phyloP scores from a whole-genome alignment of 2,888 invertebrate species.

The Metallyticus violacea region DNA sequence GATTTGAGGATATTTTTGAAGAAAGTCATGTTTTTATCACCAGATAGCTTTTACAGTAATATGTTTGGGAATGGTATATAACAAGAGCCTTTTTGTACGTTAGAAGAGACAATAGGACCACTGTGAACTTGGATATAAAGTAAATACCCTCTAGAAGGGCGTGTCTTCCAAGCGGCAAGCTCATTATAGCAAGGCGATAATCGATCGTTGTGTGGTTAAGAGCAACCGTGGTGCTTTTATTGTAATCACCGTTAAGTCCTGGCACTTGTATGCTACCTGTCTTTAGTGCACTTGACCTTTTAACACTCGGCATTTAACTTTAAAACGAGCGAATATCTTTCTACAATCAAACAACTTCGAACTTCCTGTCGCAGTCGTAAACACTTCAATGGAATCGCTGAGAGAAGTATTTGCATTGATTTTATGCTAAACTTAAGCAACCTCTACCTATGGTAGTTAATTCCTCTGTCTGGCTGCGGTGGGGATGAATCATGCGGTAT shows the following conservation, averaged over 20 bases:
- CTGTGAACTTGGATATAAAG: too few relatives aligned
- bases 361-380: neutral
- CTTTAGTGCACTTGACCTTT: neutral
- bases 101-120: too few relatives aligned
- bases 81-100: too few relatives aligned
- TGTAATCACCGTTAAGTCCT: too few relatives aligned
- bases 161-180: neutral
- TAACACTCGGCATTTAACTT: neutral
- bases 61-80: too few relatives aligned
- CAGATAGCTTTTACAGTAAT: too few relatives aligned
- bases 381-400: neutral
- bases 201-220: neutral
- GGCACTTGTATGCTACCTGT: neutral
- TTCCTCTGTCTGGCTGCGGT: too few relatives aligned
- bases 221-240: neutral
- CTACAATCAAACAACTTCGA: neutral
- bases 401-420: neutral
- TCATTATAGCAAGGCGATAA: neutral
- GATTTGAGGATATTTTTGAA: too few relatives aligned
- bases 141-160: neutral
- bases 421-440: too few relatives aligned
- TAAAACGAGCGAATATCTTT: neutral
- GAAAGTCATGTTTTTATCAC: too few relatives aligned
- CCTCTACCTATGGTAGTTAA: too few relatives aligned
- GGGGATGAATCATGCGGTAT: too few relatives aligned